Evolutionary conservation across 2,888 invertebrate species (phyloP), one percentile per base, ranked within the genome.

Genomic region (Pristionchus mayeri): DNA sequence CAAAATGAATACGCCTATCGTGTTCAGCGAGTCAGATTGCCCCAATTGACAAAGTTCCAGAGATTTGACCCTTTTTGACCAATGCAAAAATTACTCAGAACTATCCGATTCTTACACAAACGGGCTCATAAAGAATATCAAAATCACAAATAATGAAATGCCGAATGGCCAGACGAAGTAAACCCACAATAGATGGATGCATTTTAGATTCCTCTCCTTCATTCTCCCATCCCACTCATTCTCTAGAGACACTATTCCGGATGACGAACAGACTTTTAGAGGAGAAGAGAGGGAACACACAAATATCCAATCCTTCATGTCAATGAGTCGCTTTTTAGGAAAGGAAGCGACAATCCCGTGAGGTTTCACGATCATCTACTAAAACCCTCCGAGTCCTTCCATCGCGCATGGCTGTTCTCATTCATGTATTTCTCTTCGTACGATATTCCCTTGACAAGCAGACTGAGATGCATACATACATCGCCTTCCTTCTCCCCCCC

Each of bases 191-290:
- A 9, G n/a, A 54, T 11, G 37, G 37, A 37, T 1, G 37, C 37
- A 37, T n/a, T 67, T 37, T 37, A 11, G 6, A 34, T 67, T 37
- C 40, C 37, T 18, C 60, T 13, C 60, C 21, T 18, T 27, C 67
- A 18, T 18, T 27, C 7, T 21, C 21, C 21, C 37, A 9, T 27
- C 18, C 21, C 67, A 4, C 16, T 34, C 34, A 63, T 27, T 67
- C 67, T 67, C 37, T 67, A 67, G 67, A 37, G 63, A 63, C 67
- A 67, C 67, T 37, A 67, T 67, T 67, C 40, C 4, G 40, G 21
- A 67, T 67, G 67, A 67, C 37, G 67, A 67, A 67, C 67, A 67
- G 37, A 40, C 37, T 37, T 67, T 18, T 67, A 37, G 9, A n/a
- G 21, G 30, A 7, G 37, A 37, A n/a, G 9, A 67, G 21, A 40